These are phyloP conservation scores for Thinocorus orbignyianus DNA, from an alignment of 2,113 vertebrate species.

Conservation along the genomic window DNA sequence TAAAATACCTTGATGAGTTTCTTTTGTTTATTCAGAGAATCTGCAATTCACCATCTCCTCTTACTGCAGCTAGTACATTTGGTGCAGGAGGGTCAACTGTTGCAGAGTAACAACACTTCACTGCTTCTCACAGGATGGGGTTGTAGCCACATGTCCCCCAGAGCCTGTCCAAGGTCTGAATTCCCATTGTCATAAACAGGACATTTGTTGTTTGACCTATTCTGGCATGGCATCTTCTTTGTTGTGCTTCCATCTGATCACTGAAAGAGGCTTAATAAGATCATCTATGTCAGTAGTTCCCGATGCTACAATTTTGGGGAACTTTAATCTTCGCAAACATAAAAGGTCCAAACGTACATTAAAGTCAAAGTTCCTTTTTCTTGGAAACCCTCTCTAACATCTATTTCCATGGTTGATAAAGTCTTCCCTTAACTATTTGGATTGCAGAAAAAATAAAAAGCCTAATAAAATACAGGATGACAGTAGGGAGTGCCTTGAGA, in stretches of 20 bases:
- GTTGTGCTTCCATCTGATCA: neutral
- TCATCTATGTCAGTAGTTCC: neutral
- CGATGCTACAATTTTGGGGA: neutral
- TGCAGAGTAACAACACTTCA: neutral
- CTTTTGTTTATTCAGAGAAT: neutral
- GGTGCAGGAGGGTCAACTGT: neutral
- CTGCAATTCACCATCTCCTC: neutral
- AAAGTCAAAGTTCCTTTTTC: neutral
- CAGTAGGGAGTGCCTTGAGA: neutral
- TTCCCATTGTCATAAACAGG: neutral
- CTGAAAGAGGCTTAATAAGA: neutral
- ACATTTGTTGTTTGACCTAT: fast-evolving
- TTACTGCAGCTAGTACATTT: neutral
- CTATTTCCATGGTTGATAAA: neutral
- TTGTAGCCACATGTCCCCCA: neutral
- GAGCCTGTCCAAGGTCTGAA: neutral
- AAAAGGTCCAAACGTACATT: neutral
- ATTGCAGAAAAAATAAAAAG: neutral
- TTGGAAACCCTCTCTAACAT: neutral
- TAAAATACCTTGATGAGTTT: neutral
- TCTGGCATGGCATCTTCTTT: neutral
- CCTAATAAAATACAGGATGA: neutral
- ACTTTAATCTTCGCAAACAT: neutral
- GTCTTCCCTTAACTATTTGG: neutral
- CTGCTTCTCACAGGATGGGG: neutral